Conservation (phyloP, 2,797 vertebrate species). For the Sebastes itinus region DNA sequence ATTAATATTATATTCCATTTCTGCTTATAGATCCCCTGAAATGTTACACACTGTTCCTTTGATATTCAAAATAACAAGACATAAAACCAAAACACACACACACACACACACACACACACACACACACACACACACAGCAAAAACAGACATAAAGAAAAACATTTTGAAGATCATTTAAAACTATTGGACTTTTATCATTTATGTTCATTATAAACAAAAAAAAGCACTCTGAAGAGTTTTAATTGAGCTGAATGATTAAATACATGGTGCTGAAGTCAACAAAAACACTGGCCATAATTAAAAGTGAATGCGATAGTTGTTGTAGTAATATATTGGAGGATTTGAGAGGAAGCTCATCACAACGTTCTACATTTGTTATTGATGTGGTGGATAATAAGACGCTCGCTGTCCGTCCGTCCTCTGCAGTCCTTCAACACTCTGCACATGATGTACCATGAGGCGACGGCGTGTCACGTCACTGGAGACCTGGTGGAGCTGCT, state of each 20-base stretch:
- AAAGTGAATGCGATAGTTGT: neutral
- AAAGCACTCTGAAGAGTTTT: neutral
- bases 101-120: too few relatives aligned
- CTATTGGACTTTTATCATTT: neutral
- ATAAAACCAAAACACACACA: neutral
- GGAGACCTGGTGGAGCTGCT: slow-evolving; percentile 98
- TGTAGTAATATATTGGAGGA: neutral
- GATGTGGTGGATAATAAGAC: neutral
- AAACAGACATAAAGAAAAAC: neutral
- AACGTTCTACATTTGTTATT: neutral
- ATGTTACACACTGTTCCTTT: neutral
- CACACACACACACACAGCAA: neutral
- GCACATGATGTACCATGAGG: slow-evolving; percentile 99
- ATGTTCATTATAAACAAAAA: neutral
- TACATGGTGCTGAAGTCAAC: neutral
- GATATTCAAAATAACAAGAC: neutral
- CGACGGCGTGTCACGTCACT: slow-evolving; percentile 97
- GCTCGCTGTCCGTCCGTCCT: neutral
- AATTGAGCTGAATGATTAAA: neutral
- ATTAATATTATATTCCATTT: too few relatives aligned
- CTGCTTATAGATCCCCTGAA: too few relatives aligned
- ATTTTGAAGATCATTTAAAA: accelerated
- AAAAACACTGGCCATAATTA: neutral
- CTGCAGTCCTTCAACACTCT: slow-evolving; percentile 95
- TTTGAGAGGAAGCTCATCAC: neutral